phyloP scores from a whole-genome alignment of 2,888 invertebrate species.

The Drosophila paranaensis region DNA sequence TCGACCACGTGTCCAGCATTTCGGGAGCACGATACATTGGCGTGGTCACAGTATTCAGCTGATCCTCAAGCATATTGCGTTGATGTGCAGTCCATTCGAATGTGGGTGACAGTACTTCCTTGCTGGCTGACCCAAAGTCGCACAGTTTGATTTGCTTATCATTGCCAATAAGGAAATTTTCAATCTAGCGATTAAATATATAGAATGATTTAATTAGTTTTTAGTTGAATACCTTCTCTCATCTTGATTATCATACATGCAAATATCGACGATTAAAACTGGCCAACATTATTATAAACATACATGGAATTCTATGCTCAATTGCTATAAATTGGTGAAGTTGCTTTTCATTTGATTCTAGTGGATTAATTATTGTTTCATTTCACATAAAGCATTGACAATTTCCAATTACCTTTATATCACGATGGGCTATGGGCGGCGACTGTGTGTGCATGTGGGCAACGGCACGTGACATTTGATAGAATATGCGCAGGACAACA shows the following conservation, averaged over 20 bases:
- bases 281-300: not conserved
- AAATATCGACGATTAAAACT: not conserved
- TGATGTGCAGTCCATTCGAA: conserved; percentile 96
- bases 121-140: conserved; percentile 98
- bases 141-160: conserved; percentile 96
- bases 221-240: not conserved
- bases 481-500: conserved; percentile 93
- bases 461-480: conserved; percentile 95
- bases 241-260: not conserved
- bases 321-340: not conserved
- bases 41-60: conserved; percentile 88
- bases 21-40: conserved; percentile 99
- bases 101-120: conserved; percentile 92
- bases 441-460: conserved; percentile 96
- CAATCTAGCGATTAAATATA: conserved; percentile 86
- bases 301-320: not conserved
- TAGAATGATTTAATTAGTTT: not conserved
- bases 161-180: conserved; percentile 95
- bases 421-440: conserved; percentile 97
- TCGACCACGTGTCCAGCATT: conserved; percentile 99
- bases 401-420: conserved; percentile 90
- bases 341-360: not conserved
- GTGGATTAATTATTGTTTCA: not conserved
- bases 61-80: conserved; percentile 96
- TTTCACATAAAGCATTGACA: not conserved